Evolutionary conservation across 2,113 vertebrate species (phyloP), one percentile per base, ranked within the genome.

Genomic region (Engraulis encrasicolus): DNA sequence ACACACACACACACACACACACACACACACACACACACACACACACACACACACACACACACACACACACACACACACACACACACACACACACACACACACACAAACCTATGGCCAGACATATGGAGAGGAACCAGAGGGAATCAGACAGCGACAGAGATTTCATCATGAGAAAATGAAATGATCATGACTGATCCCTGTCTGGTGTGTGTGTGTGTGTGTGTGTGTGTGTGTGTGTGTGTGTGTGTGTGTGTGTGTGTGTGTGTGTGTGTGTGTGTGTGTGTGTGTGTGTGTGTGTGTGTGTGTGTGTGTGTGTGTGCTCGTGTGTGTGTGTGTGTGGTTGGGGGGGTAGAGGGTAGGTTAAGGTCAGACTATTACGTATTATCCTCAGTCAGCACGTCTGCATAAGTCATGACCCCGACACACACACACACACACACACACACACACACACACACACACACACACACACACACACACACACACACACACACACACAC

Each of bases 111-210:
- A n/a, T n/a, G n/a, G n/a, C n/a, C n/a, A n/a, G n/a, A 71, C 66
- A 71, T 34, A 71, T 71, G 66, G 66, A 71, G 9, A 15, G 66
- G 31, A 31, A 71, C n/a, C n/a, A 34, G 34, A 31, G 66, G 34
- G 27, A 31, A 12, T 31, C 66, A 71, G 66, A 7, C 50, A 45
- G 9, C 3, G 40, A 17, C 66, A 71, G 66, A 14, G 66, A 71
- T 34, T 71, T 71, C 66, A 71, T 31, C 14, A 71, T 34, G 66
- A 15, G 11, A 31, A 31, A 71, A 71, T 71, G 27, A n/a, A n/a
- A 71, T 71, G 66, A 71, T 71, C 34, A 17, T 71, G 66, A 71
- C 66, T 71, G 66, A 71, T 71, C 66, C 23, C 4, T 34, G 66
- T 34, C 27, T 71, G 27, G 23, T 71, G 66, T 2, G 66, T 66